Evolutionary conservation across 2,888 invertebrate species (phyloP), one percentile per base, ranked within the genome.

Genomic region (Lepidonotus clava): DNA sequence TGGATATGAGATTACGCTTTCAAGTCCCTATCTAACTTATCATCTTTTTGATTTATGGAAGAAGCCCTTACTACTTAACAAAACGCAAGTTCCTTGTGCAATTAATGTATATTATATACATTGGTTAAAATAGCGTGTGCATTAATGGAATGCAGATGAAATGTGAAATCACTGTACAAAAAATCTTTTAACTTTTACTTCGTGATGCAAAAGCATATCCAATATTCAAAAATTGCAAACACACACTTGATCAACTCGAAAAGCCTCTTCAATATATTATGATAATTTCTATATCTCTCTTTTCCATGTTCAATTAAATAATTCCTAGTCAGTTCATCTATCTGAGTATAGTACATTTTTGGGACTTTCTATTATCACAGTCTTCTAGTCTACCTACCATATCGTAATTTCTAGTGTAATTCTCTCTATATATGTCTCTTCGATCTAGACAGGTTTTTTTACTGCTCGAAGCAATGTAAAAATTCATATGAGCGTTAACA

Each of bases 331-430:
- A 61, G 11, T 24, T 6, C 11, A 61, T 2, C n/a, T n/a, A n/a
- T n/a, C n/a, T n/a, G n/a, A n/a, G n/a, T n/a, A n/a, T n/a, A 61
- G 28, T 32, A 61, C 28, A 61, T 53, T n/a, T 61, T 24, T 61
- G 24, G 61, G 61, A 61, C 61, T 24, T 32, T 61, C 61, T 28
- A 71, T 11, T 71, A 71, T 71, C 71, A 71, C 71, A 71, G 71
- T 36, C 71, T 61, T 24, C 71, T 71, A 71, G 5, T 8, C 71
- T 71, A 71, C 38, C 71, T 71, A 71, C 24, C 71, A 71, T 71
- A 36, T 71, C 71, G 2, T 38, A 36, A 34, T 71, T 71, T n/a
- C n/a, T n/a, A n/a, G n/a, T n/a, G n/a, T n/a, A n/a, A n/a, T n/a
- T n/a, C n/a, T n/a, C n/a, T n/a, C n/a, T n/a, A n/a, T n/a, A n/a